Conservation (phyloP, 2,888 invertebrate genomes). For the Alsophila aescularia region DNA sequence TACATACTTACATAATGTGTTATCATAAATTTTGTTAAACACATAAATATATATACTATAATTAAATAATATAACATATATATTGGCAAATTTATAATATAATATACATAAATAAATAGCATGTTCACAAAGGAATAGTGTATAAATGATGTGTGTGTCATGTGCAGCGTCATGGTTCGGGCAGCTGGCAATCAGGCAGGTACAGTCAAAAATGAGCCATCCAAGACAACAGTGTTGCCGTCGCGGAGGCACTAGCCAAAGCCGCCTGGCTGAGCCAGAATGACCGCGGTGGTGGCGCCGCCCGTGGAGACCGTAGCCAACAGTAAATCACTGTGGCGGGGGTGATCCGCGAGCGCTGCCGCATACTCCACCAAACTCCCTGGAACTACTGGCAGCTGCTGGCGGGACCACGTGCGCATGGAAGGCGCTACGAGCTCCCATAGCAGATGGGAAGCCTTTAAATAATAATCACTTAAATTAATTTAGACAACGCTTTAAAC, state of each 20-base stretch:
- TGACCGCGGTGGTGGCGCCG: conserved; percentile 4
- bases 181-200: conserved; percentile 10
- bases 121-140: too few relatives aligned
- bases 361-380: conserved; percentile 2
- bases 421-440: conserved; percentile 1
- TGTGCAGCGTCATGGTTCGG: neutral
- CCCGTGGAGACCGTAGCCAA: conserved; percentile 5
- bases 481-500: too few relatives aligned
- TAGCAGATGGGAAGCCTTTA: too few relatives aligned
- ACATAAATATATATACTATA: too few relatives aligned
- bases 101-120: too few relatives aligned
- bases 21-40: too few relatives aligned
- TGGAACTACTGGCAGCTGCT: neutral
- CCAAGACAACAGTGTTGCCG: conserved; percentile 8
- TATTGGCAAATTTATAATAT: too few relatives aligned
- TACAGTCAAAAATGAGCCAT: conserved; percentile 15
- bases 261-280: conserved; percentile 1
- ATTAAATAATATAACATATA: too few relatives aligned
- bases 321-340: conserved; percentile 1
- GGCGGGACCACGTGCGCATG: neutral
- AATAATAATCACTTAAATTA: too few relatives aligned
- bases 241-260: neutral
- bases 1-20: too few relatives aligned
- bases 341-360: conserved; percentile 9
- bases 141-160: neutral